Evolutionary conservation across 2,888 invertebrate genomes (phyloP).

Genomic region (Liodrosophila aerea): DNA sequence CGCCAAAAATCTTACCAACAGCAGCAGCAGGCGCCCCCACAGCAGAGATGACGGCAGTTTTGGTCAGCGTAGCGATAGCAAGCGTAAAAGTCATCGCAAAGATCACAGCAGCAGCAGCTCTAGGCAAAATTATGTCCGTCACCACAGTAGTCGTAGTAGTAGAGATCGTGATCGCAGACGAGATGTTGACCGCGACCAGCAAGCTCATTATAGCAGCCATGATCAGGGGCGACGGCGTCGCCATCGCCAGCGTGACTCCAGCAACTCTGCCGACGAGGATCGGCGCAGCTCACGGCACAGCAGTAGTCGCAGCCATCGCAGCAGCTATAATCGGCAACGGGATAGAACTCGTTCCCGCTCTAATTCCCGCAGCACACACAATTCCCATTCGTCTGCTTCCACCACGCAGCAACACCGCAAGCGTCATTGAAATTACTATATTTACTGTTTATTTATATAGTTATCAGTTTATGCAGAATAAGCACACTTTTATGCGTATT

Average conservation of each 20-base stretch:
- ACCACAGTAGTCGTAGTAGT: constrained; percentile 23
- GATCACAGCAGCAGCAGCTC: constrained; percentile 29
- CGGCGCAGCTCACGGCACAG: constrained; percentile 50
- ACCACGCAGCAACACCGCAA: constrained; percentile 60
- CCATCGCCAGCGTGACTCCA: constrained; percentile 56
- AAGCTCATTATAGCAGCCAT: constrained; percentile 29
- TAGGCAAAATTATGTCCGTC: constrained; percentile 32
- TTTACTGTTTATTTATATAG: constrained; percentile 10
- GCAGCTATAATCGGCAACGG: constrained; percentile 46
- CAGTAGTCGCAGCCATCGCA: constrained; percentile 47
- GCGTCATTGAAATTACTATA: constrained; percentile 45
- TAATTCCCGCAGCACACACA: constrained; percentile 75
- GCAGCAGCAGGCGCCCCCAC: constrained; percentile 15
- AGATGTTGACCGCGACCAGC: constrained; percentile 28
- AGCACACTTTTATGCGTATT: constrained; percentile 36
- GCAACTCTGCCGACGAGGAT: constrained; percentile 67
- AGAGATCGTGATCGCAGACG: constrained; percentile 17
- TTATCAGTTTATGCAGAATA: constrained; percentile 27
- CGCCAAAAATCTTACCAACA: constrained; percentile 34
- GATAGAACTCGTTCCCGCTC: constrained; percentile 73
- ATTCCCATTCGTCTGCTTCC: constrained; percentile 62
- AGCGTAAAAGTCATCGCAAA: constrained; percentile 25
- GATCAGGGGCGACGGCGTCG: constrained; percentile 30
- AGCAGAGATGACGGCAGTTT: constrained; percentile 7
- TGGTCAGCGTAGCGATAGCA: constrained; percentile 11